Evolutionary conservation across 2,797 vertebrate genomes (phyloP), one percentile per base, ranked within the genome.

Genomic region (Sparidentex hasta): DNA sequence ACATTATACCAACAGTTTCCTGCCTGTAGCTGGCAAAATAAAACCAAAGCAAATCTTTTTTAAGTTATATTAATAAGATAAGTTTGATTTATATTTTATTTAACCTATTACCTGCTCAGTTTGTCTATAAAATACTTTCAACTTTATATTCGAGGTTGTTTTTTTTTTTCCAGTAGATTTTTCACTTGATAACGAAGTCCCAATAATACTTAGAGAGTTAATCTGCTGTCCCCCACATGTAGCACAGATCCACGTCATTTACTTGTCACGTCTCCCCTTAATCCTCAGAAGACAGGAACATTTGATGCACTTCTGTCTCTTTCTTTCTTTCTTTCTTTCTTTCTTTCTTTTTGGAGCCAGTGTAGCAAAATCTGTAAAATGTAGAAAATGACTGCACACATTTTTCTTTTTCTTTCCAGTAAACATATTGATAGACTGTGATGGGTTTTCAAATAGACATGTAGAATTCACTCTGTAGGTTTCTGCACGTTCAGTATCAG

Each of bases 391-490:
- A 38, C 65, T 25, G 58, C 29, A 38, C 14, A 55, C 65, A 76
- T 69, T 57, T 80, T 65, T 48, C 76, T 33, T 33, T 58, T 43
- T 79, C 5, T 2, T 55, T 21, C 18, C 23, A 48, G 11, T 59
- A 25, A 58, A 61, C 29, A 4, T 64, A 58, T 41, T 88, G 74
- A 74, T 47, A 52, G 43, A 75, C 77, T 69, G 54, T 80, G 56
- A 73, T 23, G 43, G 5, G 47, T 82, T 82, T 82, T 89, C 71
- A 79, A 69, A 72, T 82, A 76, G 76, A 87, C 74, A 78, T 78
- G 80, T 88, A 87, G 74, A 83, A 62, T 86, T 86, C 27, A 86
- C 74, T 85, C 55, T 78, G 77, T 73, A 75, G 62, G 63, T 65
- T 54, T 18, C 41, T 67, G 63, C 21, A 13, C 3, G 54, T 23